Evolutionary conservation across 2,113 vertebrate species (phyloP), one percentile per base, ranked within the genome.

Genomic region (Saiga tatarica): DNA sequence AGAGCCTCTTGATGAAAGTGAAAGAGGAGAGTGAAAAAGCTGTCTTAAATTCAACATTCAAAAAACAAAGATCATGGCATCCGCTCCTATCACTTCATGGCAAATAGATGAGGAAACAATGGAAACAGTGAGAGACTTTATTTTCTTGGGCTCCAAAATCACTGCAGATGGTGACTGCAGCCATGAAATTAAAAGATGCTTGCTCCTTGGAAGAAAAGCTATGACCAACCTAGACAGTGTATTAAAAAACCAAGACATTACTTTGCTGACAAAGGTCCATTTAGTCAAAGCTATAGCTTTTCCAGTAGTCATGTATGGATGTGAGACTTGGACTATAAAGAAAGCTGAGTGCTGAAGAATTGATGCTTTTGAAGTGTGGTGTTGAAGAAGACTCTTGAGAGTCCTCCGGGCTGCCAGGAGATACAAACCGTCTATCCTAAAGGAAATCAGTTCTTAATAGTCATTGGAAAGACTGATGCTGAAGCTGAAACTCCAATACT

Each of bases 181-280:
- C 8, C n/a, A 67, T 1, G 2, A 71, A n/a, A 0, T 71, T 71
- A 36, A 71, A 36, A 71, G 64, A 71, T 0, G 4, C 64, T 36
- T 21, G 5, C n/a, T 71, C 64, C 64, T 71, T 71, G n/a, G 19
- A 71, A 71, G n/a, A 71, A 71, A 71, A 71, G n/a, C 9, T 36
- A 36, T 23, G 5, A 71, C n/a, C 19, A 71, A 71, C n/a, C 19
- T 23, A 71, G 19, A 23, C 19, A 71, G n/a, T 36, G 10, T 71
- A 71, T 23, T 36, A 6, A 71, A 71, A 71, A 36, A 19, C 19
- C 0, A 9, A 23, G n/a, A 71, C 9, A 36, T 71, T 36, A 23
- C n/a, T 71, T 71, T 23, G 64, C 64, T 1, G 2, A 36, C 64
- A 71, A 71, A 36, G n/a, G n/a, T 36, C n/a, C 0, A 0, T 36